These are phyloP conservation scores for Florisuga fusca DNA, from an alignment of 2,797 vertebrate species.

Conservation along the genomic window DNA sequence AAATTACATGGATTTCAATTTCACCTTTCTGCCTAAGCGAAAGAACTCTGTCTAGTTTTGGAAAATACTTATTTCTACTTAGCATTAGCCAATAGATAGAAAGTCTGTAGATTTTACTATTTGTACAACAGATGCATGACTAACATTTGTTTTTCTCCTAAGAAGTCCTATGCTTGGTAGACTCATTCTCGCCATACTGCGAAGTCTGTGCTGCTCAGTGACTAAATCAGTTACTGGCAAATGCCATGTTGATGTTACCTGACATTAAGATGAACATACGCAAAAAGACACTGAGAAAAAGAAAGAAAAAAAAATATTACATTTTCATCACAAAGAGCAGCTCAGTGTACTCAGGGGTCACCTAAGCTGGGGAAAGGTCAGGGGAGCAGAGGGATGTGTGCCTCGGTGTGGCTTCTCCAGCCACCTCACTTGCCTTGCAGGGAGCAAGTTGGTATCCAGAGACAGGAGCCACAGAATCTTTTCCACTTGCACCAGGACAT, in stretches of 20 bases:
- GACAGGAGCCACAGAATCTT: too few relatives aligned
- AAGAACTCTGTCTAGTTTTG: neutral
- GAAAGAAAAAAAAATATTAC: neutral
- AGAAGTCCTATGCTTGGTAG: neutral
- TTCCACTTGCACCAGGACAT: too few relatives aligned
- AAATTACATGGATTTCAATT: neutral
- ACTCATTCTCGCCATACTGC: constrained; percentile 15
- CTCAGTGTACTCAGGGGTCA: too few relatives aligned
- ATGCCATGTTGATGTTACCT: neutral
- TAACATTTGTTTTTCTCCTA: neutral
- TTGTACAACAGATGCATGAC: neutral
- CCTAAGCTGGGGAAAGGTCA: too few relatives aligned
- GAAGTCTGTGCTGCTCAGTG: constrained; percentile 36
- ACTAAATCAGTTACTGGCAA: neutral
- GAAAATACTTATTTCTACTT: neutral
- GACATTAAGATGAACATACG: neutral
- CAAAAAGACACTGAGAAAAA: neutral
- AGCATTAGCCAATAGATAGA: neutral
- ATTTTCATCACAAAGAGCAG: too few relatives aligned
- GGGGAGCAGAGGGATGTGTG: too few relatives aligned
- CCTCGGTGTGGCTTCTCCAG: too few relatives aligned
- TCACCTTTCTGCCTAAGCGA: neutral
- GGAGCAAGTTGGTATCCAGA: too few relatives aligned
- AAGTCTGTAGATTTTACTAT: neutral
- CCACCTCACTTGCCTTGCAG: too few relatives aligned